Conservation (phyloP, 1,140 invertebrate genomes). For the Probaryconus sp. region DNA sequence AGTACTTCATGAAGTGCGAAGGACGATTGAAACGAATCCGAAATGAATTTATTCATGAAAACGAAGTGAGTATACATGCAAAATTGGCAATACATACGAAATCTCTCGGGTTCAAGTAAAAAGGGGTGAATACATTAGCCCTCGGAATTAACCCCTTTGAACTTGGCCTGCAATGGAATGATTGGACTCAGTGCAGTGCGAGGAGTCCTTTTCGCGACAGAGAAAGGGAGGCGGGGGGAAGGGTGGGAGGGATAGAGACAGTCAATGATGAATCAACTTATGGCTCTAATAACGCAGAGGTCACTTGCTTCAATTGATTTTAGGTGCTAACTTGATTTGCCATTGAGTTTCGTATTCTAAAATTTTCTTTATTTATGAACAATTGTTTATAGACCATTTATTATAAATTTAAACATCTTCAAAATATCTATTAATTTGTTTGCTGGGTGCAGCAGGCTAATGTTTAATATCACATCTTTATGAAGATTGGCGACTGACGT, state of each 20-base stretch:
- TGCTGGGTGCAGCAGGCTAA: too few species aligned
- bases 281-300: conserved; percentile 32
- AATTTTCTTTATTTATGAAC: too few species aligned
- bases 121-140: conserved; percentile 79
- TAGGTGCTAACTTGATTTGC: too few species aligned
- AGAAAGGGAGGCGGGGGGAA: too few species aligned
- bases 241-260: conserved; percentile 38
- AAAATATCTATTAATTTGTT: too few species aligned
- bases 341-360: too few species aligned
- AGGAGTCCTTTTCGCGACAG: conserved; percentile 53
- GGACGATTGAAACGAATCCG: conserved; percentile 68
- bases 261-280: conserved; percentile 31
- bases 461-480: too few species aligned
- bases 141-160: conserved; percentile 77
- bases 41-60: conserved; percentile 75
- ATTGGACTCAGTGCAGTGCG: conserved; percentile 62
- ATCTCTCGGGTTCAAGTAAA: conserved; percentile 78
- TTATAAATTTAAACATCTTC: too few species aligned
- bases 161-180: conserved; percentile 76
- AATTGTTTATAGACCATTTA: too few species aligned
- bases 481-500: background rate
- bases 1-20: conserved; percentile 62
- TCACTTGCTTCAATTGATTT: conserved; percentile 20
- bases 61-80: conserved; percentile 74
- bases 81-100: conserved; percentile 79